Percentiles rank a stretch among this genome's conserved stretches.
These are phyloP conservation scores for Bradypus variegatus DNA, from an alignment of 2,797 vertebrate species.

Conservation along the genomic window DNA sequence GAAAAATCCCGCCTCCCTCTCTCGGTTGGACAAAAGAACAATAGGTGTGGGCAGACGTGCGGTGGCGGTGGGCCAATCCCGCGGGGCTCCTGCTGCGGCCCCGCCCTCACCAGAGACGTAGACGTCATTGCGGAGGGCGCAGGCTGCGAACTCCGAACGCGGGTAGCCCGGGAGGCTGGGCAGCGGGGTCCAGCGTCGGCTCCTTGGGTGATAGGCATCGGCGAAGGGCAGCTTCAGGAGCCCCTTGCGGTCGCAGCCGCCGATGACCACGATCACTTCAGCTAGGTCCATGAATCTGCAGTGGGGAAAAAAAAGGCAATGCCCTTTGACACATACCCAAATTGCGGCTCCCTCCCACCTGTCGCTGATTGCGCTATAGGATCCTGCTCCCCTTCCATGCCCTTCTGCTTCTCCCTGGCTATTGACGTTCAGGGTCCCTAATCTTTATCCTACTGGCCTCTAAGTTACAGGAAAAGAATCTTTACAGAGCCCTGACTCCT, in stretches of 20 bases:
- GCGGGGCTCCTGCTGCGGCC: neutral
- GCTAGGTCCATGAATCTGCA: slow-evolving; percentile 76
- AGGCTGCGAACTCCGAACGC: slow-evolving; percentile 79
- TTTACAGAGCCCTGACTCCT: neutral
- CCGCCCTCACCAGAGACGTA: slow-evolving; percentile 79
- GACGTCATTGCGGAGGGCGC: slow-evolving; percentile 79
- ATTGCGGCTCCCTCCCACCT: neutral
- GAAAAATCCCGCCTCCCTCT: neutral
- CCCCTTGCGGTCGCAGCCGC: slow-evolving; percentile 78
- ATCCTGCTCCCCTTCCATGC: neutral
- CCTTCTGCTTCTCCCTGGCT: neutral
- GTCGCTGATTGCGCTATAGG: neutral
- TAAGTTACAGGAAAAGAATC: neutral
- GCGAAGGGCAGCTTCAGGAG: slow-evolving; percentile 75
- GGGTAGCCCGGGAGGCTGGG: slow-evolving; percentile 75
- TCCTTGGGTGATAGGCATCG: slow-evolving; percentile 72
- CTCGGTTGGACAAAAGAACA: neutral
- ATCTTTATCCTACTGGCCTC: neutral
- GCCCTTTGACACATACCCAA: neutral
- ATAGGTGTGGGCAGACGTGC: rapidly evolving
- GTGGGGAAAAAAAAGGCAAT: slow-evolving; percentile 10
- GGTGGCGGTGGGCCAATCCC: neutral
- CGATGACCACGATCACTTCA: slow-evolving; percentile 79
- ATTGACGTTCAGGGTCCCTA: neutral
- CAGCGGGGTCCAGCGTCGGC: slow-evolving; percentile 74